phyloP scores from a whole-genome alignment of 2,888 invertebrate species.

The Cylindroiulus punctatus region DNA sequence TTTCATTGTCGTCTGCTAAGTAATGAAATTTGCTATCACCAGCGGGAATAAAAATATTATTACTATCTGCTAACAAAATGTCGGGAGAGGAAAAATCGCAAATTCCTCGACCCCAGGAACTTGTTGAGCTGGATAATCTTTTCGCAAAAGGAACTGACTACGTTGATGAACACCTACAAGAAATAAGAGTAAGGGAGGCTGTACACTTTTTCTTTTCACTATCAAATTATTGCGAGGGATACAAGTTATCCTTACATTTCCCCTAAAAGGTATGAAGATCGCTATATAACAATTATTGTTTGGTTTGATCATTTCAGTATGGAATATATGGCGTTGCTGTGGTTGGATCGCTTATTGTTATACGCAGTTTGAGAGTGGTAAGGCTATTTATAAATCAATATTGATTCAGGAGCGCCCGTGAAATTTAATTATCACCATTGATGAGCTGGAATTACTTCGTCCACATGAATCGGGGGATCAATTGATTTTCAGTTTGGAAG shows the following conservation, averaged over 20 bases:
- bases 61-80: not conserved
- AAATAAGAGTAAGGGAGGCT: constrained; percentile 9
- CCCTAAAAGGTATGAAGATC: too few relatives aligned
- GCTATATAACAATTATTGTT: not conserved
- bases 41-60: not conserved
- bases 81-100: not conserved
- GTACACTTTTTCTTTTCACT: not conserved
- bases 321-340: constrained; percentile 46
- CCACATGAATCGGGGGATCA: not conserved
- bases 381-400: not conserved
- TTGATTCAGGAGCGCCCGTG: not conserved
- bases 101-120: constrained; percentile 35
- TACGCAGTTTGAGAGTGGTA: constrained; percentile 54
- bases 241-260: too few relatives aligned
- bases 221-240: too few relatives aligned
- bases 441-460: not conserved
- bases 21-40: not conserved
- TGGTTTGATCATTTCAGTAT: constrained; percentile 13
- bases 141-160: not conserved
- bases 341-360: constrained; percentile 8
- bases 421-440: not conserved
- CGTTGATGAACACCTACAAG: constrained; percentile 4
- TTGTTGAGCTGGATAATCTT: constrained; percentile 29
- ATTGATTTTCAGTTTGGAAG: constrained; percentile 40
- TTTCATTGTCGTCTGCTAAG: not conserved